Evolutionary conservation across 1,140 invertebrate genomes (phyloP).

Genomic region (Telenomus remus): DNA sequence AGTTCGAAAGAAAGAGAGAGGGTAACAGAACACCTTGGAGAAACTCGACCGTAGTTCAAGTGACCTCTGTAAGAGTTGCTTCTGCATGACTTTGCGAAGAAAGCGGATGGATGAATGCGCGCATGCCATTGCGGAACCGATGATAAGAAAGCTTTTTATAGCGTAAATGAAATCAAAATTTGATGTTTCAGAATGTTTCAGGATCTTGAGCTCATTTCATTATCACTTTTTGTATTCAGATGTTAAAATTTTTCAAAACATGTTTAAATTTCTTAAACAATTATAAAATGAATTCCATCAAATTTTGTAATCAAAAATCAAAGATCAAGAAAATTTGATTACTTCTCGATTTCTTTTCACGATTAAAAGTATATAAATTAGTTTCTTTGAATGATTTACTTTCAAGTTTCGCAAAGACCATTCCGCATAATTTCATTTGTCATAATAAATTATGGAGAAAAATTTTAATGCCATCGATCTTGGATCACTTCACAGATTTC

Average conservation of each 20-base stretch:
- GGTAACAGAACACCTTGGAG: slow-evolving; percentile 62
- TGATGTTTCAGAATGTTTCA: background rate
- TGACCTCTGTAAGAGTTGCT: slow-evolving; percentile 70
- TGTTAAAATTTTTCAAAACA: no score
- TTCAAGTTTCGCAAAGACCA: slow-evolving; percentile 23
- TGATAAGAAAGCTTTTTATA: slow-evolving; percentile 32
- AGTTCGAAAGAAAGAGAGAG: slow-evolving; percentile 46
- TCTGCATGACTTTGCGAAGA: slow-evolving; percentile 63
- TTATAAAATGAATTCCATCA: no score
- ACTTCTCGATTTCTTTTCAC: background rate
- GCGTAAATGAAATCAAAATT: slow-evolving; percentile 5
- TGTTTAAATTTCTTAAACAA: no score
- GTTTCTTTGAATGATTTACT: background rate
- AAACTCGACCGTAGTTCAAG: slow-evolving; percentile 67
- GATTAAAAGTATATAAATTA: background rate
- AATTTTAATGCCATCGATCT: slow-evolving; percentile 28
- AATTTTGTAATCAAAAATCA: no score
- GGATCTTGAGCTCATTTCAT: no score
- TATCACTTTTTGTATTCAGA: no score
- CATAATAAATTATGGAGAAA: slow-evolving; percentile 28
- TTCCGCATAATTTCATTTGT: slow-evolving; percentile 33
- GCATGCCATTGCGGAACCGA: slow-evolving; percentile 32
- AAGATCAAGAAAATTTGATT: no score
- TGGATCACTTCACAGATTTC: slow-evolving; percentile 24
- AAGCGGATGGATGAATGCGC: slow-evolving; percentile 63